A percentile compares a stretch with the other conserved stretches of the same genome.
Evolutionary conservation across 2,113 vertebrate species (phyloP).

Genomic region (Megaptera novaeangliae): DNA sequence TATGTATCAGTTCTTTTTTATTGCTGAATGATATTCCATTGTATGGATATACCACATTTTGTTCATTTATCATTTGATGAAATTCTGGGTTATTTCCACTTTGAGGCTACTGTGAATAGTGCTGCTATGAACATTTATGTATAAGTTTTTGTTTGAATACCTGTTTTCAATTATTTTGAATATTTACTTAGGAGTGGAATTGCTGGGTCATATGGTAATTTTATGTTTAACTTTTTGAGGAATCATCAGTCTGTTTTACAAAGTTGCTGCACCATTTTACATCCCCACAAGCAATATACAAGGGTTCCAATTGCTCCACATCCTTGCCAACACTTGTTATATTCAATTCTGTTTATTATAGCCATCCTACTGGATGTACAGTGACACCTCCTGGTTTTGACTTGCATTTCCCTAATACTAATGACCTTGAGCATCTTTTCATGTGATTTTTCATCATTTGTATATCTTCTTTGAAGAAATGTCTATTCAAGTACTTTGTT

Average conservation of each 20-base stretch:
- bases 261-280: neutral
- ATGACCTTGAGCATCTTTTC: neutral
- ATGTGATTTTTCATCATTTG: neutral
- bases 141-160: neutral
- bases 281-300: neutral
- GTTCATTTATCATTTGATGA: neutral
- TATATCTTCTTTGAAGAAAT: neutral
- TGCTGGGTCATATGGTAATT: neutral
- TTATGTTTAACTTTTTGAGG: neutral
- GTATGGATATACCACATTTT: neutral
- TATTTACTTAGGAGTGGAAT: neutral
- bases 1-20: neutral
- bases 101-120: neutral
- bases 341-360: neutral
- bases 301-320: neutral
- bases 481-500: neutral
- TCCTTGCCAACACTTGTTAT: neutral
- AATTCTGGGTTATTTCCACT: neutral
- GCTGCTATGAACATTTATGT: neutral
- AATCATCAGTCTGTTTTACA: neutral
- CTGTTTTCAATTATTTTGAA: neutral
- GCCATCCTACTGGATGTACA: neutral
- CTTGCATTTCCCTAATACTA: neutral
- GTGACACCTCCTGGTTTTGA: neutral
- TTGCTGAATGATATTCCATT: neutral